phyloP scores from a whole-genome alignment of 2,113 vertebrate genomes.

The Chaenogobius annularis region DNA sequence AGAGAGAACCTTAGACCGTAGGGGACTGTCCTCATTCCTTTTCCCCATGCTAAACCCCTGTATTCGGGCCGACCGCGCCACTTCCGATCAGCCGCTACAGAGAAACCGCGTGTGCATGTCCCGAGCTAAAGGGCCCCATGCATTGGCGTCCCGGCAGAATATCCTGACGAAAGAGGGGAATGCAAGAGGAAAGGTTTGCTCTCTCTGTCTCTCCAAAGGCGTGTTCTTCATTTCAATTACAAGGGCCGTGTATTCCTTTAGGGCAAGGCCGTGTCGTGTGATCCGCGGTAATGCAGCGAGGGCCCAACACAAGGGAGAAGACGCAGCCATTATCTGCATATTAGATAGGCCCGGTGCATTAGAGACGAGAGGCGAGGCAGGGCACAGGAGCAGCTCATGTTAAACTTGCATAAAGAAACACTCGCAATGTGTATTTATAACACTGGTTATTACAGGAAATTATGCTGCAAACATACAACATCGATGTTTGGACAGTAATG shows the following conservation, averaged over 20 bases:
- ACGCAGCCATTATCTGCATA: constrained; percentile 74
- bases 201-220: constrained; percentile 47
- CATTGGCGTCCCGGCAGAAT: constrained; percentile 60
- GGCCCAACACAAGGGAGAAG: constrained; percentile 56
- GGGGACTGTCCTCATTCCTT: constrained; percentile 76
- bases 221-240: constrained; percentile 75
- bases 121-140: constrained; percentile 45
- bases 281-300: constrained; percentile 61
- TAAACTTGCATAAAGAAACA: constrained; percentile 33
- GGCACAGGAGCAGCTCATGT: constrained; percentile 6
- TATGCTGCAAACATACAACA: not conserved
- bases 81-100: constrained; percentile 64
- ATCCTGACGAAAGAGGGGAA: constrained; percentile 44
- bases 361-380: constrained; percentile 30
- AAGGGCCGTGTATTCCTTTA: constrained; percentile 74
- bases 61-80: constrained; percentile 60
- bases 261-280: constrained; percentile 71
- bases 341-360: constrained; percentile 66
- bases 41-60: constrained; percentile 66
- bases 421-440: constrained; percentile 1
- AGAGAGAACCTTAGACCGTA: constrained; percentile 68
- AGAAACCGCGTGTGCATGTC: constrained; percentile 38
- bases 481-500: not conserved
- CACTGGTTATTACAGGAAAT: constrained; percentile 3
- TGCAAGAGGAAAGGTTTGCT: constrained; percentile 48